Evolutionary conservation across 2,888 invertebrate genomes (phyloP).

Genomic region (Polymixis flavicincta): DNA sequence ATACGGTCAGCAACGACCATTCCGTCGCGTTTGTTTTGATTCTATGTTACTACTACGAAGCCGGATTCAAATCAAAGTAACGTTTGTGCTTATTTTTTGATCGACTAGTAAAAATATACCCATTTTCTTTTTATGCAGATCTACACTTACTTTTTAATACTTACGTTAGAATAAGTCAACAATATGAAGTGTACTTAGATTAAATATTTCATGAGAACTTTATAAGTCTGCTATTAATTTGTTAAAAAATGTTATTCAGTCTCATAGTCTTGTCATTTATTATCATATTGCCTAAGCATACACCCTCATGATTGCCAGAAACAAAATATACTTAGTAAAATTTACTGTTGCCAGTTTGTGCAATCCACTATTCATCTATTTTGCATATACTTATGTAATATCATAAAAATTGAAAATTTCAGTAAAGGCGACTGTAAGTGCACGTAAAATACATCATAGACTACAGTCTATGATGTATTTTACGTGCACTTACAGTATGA

Average conservation of each 20-base stretch:
- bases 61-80: conserved; percentile 25
- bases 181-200: background rate
- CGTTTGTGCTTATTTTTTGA: conserved; percentile 23
- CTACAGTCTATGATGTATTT: no score
- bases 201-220: background rate
- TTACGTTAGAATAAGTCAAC: background rate
- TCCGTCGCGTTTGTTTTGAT: conserved; percentile 62
- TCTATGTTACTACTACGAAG: conserved; percentile 45
- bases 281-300: background rate
- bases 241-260: background rate
- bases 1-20: conserved; percentile 50
- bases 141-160: no score
- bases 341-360: background rate
- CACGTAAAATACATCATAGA: background rate
- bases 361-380: background rate
- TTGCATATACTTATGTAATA: no score
- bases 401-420: background rate
- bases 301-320: background rate
- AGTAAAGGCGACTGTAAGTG: background rate
- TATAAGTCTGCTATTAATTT: background rate
- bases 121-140: background rate
- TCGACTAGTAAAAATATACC: background rate
- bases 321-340: no score
- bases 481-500: no score
- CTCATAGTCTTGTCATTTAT: background rate